phyloP scores from a whole-genome alignment of 2,113 vertebrate genomes.

The Pterocles burchelli region DNA sequence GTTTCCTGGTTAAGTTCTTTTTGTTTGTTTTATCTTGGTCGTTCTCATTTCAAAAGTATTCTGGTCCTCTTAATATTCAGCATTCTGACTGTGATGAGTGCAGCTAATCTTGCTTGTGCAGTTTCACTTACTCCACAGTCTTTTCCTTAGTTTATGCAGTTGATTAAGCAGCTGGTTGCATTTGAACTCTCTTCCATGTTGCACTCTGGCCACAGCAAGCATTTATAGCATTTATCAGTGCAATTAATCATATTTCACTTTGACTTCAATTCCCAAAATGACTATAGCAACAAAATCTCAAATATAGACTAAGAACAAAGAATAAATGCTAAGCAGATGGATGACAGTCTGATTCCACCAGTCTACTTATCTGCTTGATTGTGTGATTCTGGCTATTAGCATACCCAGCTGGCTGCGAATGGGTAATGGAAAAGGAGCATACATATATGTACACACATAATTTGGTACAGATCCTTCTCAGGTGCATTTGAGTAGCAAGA shows the following conservation, averaged over 20 bases:
- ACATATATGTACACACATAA: not conserved
- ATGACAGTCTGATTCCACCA: not conserved
- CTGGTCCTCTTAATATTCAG: not conserved
- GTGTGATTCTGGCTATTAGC: not conserved
- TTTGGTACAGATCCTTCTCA: not conserved
- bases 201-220: not conserved
- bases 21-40: slow-evolving; percentile 7
- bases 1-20: slow-evolving; percentile 32
- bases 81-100: not conserved
- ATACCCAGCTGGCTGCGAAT: not conserved
- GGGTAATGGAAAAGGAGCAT: not conserved
- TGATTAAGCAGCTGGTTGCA: not conserved
- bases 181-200: not conserved
- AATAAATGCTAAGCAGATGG: not conserved
- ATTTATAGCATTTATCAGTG: not conserved
- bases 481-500: not conserved
- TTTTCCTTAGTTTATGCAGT: not conserved
- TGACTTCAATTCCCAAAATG: not conserved
- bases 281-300: not conserved
- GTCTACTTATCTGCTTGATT: not conserved
- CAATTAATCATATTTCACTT: not conserved
- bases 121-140: not conserved
- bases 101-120: not conserved
- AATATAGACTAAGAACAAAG: not conserved
- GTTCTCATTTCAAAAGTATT: slow-evolving; percentile 30